These are phyloP conservation scores for Corythaixoides concolor DNA, from an alignment of 2,113 vertebrate species.

Conservation along the genomic window DNA sequence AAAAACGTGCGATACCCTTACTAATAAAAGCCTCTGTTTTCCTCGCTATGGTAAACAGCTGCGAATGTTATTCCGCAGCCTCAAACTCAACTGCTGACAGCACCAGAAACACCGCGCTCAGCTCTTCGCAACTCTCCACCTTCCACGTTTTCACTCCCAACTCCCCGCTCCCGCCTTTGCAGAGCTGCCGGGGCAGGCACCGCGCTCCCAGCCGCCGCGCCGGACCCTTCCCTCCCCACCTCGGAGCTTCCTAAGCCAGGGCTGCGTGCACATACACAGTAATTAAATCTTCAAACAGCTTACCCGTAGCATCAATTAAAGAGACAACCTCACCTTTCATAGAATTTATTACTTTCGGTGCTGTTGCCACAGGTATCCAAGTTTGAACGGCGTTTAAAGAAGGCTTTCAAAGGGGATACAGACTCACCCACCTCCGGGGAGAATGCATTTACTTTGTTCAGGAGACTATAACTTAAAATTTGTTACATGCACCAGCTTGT, in stretches of 20 bases:
- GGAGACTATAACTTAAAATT: slow-evolving; percentile 17
- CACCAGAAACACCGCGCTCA: not conserved
- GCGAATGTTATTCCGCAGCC: not conserved
- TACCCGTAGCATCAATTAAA: slow-evolving; percentile 27
- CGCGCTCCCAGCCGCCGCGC: not conserved
- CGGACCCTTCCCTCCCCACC: not conserved
- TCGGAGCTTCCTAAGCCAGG: accelerated
- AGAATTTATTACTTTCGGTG: slow-evolving; percentile 50
- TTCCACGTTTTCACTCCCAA: not conserved
- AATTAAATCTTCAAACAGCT: slow-evolving; percentile 43
- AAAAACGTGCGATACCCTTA: slow-evolving; percentile 45
- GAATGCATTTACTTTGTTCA: slow-evolving; percentile 53
- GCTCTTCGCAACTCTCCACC: not conserved
- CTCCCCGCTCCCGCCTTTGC: not conserved
- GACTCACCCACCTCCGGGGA: slow-evolving; percentile 43
- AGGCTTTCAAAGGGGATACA: slow-evolving; percentile 43
- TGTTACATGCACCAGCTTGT: slow-evolving; percentile 61
- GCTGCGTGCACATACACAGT: not conserved
- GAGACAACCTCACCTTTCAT: slow-evolving; percentile 1
- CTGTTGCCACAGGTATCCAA: slow-evolving; percentile 57
- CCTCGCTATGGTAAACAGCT: slow-evolving; percentile 1
- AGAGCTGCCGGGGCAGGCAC: not conserved
- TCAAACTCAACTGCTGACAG: not conserved
- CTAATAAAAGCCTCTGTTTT: slow-evolving; percentile 60
- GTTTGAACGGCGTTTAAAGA: slow-evolving; percentile 19